Percentiles rank a stretch among this genome's conserved stretches.
Evolutionary conservation across 2,888 invertebrate genomes (phyloP).

Genomic region (Micoletzkya japonica): DNA sequence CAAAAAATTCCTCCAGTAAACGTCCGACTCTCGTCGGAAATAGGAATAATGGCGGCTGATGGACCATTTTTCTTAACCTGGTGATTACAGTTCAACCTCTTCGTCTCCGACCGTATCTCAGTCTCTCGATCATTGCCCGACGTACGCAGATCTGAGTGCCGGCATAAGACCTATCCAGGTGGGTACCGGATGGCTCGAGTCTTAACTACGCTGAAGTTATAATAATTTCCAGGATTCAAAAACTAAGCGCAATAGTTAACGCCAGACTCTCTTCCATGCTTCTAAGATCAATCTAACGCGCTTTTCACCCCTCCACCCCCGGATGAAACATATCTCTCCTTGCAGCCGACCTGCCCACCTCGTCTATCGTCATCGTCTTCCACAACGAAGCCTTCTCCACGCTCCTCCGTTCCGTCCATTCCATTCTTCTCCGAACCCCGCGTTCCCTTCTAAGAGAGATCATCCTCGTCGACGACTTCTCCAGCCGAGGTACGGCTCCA

Average conservation of each 20-base stretch:
- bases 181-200: neutral
- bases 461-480: constrained; percentile 95
- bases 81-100: constrained; percentile 80
- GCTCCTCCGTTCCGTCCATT: constrained; percentile 90
- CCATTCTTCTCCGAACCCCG: constrained; percentile 83
- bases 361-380: constrained; percentile 91
- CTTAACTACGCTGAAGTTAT: too few species aligned
- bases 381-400: constrained; percentile 99
- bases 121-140: constrained; percentile 60
- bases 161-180: constrained; percentile 47
- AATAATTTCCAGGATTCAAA: too few species aligned
- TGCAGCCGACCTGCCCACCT: constrained; percentile 75
- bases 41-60: too few species aligned
- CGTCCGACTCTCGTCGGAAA: too few species aligned
- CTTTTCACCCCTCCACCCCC: too few species aligned
- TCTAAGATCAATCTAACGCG: too few species aligned
- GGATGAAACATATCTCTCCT: neutral
- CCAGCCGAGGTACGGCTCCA: constrained; percentile 71
- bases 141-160: constrained; percentile 76
- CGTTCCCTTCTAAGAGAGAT: constrained; percentile 84
- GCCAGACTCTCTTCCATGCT: too few species aligned
- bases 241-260: too few species aligned
- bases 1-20: too few species aligned
- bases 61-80: too few species aligned
- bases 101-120: constrained; percentile 85